Conservation (phyloP, 2,113 vertebrate genomes). For the Rhipidura dahli region DNA sequence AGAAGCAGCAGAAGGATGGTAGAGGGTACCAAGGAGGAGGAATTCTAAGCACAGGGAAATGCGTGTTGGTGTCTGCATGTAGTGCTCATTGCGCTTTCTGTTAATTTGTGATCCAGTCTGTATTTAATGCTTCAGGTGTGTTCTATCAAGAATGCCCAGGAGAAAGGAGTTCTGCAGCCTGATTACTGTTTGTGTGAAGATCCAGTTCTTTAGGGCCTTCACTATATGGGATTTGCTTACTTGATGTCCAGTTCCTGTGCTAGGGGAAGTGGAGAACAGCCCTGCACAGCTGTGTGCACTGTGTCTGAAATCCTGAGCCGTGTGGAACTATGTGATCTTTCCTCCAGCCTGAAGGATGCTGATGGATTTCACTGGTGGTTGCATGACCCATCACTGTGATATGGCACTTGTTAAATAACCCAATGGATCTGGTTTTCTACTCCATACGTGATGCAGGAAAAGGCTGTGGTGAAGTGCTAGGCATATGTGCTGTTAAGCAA, state of each 20-base stretch:
- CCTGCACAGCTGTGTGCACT: accelerated
- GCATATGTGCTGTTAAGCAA: not conserved
- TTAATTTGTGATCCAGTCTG: not conserved
- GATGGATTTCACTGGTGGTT: not conserved
- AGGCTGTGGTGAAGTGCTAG: not conserved
- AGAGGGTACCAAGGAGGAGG: not conserved
- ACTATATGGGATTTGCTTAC: not conserved
- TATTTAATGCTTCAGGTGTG: not conserved
- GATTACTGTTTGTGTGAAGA: not conserved
- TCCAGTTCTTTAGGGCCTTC: not conserved
- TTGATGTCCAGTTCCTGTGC: not conserved
- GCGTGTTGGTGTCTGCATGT: not conserved
- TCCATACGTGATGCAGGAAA: not conserved
- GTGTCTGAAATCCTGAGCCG: not conserved
- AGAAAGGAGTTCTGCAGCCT: not conserved
- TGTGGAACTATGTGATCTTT: not conserved
- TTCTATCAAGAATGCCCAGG: not conserved
- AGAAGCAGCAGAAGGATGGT: not conserved
- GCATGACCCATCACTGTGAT: not conserved
- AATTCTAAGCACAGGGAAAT: not conserved
- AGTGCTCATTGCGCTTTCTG: not conserved
- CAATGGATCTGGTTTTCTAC: not conserved
- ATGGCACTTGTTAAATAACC: not conserved
- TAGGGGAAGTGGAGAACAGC: not conserved
- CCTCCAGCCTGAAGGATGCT: not conserved